Base-by-base conservation (phyloP, 1,140 invertebrate species). In the Dendroctonus ponderosae region DNA sequence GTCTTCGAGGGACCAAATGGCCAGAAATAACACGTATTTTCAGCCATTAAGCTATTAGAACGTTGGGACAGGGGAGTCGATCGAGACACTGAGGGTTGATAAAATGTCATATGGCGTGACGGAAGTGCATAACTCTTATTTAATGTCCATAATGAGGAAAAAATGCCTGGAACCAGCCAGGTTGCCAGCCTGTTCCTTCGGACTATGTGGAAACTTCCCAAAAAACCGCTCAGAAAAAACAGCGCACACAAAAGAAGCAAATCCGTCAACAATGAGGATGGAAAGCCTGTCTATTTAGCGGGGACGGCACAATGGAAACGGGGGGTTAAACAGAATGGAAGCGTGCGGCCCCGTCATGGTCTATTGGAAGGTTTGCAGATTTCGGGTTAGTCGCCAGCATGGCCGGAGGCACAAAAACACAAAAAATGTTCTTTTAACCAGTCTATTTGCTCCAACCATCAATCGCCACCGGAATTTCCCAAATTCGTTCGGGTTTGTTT, bases 301-400 rank as follows among this genome's bases (percentile, higher is more conserved):
- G 60, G 59, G 66, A 57, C 59, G 50, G 54, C 41, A 53, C 52
- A 53, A 53, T 53, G 26, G 15, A 38, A 8, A 15, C 54, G 14
- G 61, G 58, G 66, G 61, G 61, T 63, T 68, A 63, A 63, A 63
- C 63, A 68, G 54, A 68, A 68, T 48, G 51, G 59, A 52, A 53
- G 52, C 52, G 52, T 53, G 52, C 52, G 15, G 39, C 7, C 52
- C 38, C 11, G 26, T 53, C 52, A 52, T 56, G 58, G 66, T 68
- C 52, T 44, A 60, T 53, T 60, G 51, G 46, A 51, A 58, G 66
- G 51, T 60, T 44, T 60, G 66, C 61, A 68, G 53, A 43, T 48
- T 48, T 59, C 14, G 56, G 56, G 26, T 3, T 26, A 26, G 26
- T 26, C 3, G 26, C 26, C 26, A 26, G 1, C 26, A 26, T 26